Percentiles rank a stretch among this genome's conserved stretches.
phyloP scores from a whole-genome alignment of 1,140 invertebrate species.

The Liolophura sinensis region DNA sequence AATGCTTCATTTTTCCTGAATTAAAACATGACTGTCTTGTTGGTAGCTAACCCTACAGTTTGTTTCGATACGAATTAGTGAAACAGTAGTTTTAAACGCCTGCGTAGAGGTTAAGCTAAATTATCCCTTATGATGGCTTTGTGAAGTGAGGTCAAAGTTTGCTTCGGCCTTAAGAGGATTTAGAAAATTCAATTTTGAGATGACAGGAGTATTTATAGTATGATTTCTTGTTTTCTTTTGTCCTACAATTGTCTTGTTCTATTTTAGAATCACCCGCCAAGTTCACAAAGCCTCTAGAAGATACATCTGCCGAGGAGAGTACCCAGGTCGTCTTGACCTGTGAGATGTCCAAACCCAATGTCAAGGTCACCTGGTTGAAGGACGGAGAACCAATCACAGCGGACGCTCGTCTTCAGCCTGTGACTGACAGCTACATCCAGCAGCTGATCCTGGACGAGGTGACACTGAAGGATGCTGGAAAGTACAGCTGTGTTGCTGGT shows the following conservation, averaged over 20 bases:
- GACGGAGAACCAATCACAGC: slow-evolving; percentile 32
- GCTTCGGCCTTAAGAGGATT: background rate
- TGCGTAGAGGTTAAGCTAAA: too few species aligned
- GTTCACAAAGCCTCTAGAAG: slow-evolving; percentile 92
- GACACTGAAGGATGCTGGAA: slow-evolving; percentile 8
- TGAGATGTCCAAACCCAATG: slow-evolving; percentile 32
- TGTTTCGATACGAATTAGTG: too few species aligned
- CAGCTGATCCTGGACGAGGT: slow-evolving; percentile 9
- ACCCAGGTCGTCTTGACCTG: slow-evolving; percentile 88
- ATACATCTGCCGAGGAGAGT: slow-evolving; percentile 87
- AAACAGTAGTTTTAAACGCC: too few species aligned
- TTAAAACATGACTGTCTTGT: too few species aligned
- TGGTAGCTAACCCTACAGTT: too few species aligned
- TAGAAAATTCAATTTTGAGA: too few species aligned
- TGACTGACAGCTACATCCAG: background rate
- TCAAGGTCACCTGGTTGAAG: slow-evolving; percentile 9
- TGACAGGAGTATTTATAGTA: too few species aligned
- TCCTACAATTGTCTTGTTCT: background rate
- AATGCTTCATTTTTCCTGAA: too few species aligned
- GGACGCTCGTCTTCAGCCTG: slow-evolving; percentile 74
- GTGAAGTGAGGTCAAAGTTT: too few species aligned
- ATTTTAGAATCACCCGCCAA: slow-evolving; percentile 47
- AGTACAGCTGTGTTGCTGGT: slow-evolving; percentile 7
- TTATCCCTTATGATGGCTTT: too few species aligned
- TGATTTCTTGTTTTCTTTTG: slow-evolving; percentile 3